Percentiles rank a stretch among this genome's conserved stretches.
phyloP scores from a whole-genome alignment of 2,888 invertebrate species.

The Drosophila melanosoma region DNA sequence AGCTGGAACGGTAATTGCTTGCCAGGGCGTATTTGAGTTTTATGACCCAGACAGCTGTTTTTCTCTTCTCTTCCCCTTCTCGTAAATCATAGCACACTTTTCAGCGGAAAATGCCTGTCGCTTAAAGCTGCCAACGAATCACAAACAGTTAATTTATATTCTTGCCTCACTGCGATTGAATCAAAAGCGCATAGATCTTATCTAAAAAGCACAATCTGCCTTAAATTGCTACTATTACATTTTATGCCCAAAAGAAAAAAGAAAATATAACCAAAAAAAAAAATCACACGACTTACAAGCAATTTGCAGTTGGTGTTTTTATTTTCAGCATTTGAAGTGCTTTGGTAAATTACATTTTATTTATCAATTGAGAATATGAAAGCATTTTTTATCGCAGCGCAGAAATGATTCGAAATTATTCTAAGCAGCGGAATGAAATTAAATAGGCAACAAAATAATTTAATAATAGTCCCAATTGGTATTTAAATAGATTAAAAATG shows the following conservation, averaged over 20 bases:
- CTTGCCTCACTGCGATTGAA: constrained; percentile 42
- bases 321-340: constrained; percentile 15
- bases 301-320: constrained; percentile 8
- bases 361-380: constrained; percentile 25
- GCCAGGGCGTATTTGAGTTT: constrained; percentile 69
- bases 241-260: constrained; percentile 31
- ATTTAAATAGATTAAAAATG: too few relatives aligned
- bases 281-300: not conserved
- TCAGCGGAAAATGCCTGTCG: constrained; percentile 28
- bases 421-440: too few relatives aligned
- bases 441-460: too few relatives aligned
- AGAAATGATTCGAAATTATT: constrained; percentile 19
- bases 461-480: not conserved
- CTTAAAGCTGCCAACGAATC: constrained; percentile 29
- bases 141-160: constrained; percentile 54
- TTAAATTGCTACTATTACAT: constrained; percentile 61
- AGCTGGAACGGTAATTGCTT: constrained; percentile 71
- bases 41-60: constrained; percentile 75
- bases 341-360: constrained; percentile 44
- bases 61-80: constrained; percentile 4
- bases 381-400: constrained; percentile 14
- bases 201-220: constrained; percentile 29
- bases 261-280: too few relatives aligned
- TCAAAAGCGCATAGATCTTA: constrained; percentile 50
- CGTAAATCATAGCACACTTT: constrained; percentile 65